phyloP scores from a whole-genome alignment of 2,797 vertebrate species.

The Enteromius viviparus region DNA sequence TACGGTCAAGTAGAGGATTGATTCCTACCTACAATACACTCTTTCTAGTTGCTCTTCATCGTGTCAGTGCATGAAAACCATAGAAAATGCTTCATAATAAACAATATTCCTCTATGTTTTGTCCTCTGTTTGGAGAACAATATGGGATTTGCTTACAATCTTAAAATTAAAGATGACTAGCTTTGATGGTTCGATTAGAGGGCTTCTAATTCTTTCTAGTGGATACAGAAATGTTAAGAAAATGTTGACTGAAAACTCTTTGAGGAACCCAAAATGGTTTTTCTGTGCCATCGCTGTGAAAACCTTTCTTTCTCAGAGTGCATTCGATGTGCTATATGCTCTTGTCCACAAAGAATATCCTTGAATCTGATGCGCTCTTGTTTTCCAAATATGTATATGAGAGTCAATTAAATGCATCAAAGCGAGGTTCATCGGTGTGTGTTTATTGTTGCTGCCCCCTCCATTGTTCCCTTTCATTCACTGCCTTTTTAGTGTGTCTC shows the following conservation, averaged over 20 bases:
- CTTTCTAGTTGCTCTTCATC: conserved; percentile 53
- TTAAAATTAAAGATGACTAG: not conserved
- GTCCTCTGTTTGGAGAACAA: conserved; percentile 6
- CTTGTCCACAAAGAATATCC: conserved; percentile 34
- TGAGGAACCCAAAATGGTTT: not conserved
- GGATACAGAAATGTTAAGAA: not conserved
- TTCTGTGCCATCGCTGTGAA: not conserved
- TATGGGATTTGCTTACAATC: not conserved
- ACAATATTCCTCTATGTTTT: conserved; percentile 10
- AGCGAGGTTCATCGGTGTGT: conserved; percentile 45
- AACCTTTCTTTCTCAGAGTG: conserved; percentile 27
- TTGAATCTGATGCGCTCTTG: conserved; percentile 44
- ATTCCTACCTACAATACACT: conserved; percentile 60
- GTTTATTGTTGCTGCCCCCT: conserved; percentile 42
- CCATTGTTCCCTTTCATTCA: conserved; percentile 54
- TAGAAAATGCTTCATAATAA: conserved; percentile 18
- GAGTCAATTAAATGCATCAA: conserved; percentile 60
- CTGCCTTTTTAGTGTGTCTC: conserved; percentile 54
- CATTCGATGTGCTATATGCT: conserved; percentile 1
- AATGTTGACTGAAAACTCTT: not conserved
- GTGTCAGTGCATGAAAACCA: conserved; percentile 44
- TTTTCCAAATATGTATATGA: conserved; percentile 59
- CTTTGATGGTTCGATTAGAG: not conserved
- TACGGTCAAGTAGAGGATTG: conserved; percentile 70
- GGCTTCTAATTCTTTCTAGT: not conserved